phyloP scores from a whole-genome alignment of 2,797 vertebrate species.

The Semaprochilodus insignis region DNA sequence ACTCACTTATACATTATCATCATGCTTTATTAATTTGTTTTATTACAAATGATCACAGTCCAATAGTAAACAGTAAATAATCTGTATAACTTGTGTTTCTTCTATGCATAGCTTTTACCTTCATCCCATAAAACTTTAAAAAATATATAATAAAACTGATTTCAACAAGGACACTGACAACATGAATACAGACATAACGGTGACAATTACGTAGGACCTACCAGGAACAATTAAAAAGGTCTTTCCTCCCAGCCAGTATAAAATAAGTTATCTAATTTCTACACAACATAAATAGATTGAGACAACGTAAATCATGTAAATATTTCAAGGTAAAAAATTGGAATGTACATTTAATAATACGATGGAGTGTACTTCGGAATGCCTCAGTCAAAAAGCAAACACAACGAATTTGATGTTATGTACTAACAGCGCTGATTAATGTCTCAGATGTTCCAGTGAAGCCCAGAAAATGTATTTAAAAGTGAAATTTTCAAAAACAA shows the following conservation, averaged over 20 bases:
- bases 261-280: conserved; percentile 55
- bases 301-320: conserved; percentile 30
- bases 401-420: conserved; percentile 5
- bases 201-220: conserved; percentile 22
- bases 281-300: conserved; percentile 46
- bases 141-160: conserved; percentile 36
- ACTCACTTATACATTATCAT: conserved; percentile 12
- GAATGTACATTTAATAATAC: conserved; percentile 34
- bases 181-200: conserved; percentile 6
- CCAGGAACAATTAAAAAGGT: conserved; percentile 8
- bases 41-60: conserved; percentile 28
- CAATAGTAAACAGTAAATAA: conserved; percentile 21
- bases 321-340: conserved; percentile 15
- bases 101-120: conserved; percentile 5
- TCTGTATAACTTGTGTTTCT: conserved; percentile 28
- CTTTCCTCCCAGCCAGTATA: conserved; percentile 16
- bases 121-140: conserved; percentile 41
- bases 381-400: conserved; percentile 31
- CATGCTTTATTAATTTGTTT: conserved; percentile 38
- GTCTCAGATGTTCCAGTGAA: conserved; percentile 36
- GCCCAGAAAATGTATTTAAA: neutral
- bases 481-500: neutral
- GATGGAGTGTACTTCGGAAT: conserved; percentile 34
- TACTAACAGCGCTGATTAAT: conserved; percentile 22
- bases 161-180: conserved; percentile 32